These are phyloP conservation scores for Caenorhabditis macrosperma DNA, from an alignment of 2,888 invertebrate species.

Conservation along the genomic window DNA sequence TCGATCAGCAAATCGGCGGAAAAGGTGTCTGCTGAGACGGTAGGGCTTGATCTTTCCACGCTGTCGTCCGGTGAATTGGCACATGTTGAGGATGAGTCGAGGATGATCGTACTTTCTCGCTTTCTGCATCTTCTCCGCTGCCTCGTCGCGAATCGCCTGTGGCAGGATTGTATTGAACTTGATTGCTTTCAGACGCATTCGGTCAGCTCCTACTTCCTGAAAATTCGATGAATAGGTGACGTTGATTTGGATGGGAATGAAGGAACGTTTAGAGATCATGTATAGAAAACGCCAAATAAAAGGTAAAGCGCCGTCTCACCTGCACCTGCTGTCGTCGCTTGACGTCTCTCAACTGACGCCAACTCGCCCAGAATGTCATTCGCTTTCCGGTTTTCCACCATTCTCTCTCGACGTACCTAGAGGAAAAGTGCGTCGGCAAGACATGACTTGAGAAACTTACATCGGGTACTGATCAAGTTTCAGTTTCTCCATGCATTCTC, in stretches of 20 bases:
- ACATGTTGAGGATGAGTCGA: conserved; percentile 84
- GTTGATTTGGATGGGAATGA: not conserved
- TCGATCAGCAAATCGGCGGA: conserved; percentile 89
- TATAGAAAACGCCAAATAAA: not conserved
- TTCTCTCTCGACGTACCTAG: conserved; percentile 77
- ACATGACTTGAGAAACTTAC: conserved; percentile 34
- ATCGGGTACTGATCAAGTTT: conserved; percentile 67
- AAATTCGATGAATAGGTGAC: too few species aligned
- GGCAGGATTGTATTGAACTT: conserved; percentile 91
- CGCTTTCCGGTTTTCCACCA: conserved; percentile 80
- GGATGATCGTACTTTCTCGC: conserved; percentile 76
- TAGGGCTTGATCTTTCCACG: conserved; percentile 87
- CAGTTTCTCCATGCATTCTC: conserved; percentile 24
- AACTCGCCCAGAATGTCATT: conserved; percentile 85
- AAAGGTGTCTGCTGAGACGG: conserved; percentile 85
- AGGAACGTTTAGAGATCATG: not conserved
- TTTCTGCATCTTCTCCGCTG: conserved; percentile 80
- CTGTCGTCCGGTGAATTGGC: conserved; percentile 91
- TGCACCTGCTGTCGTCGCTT: conserved; percentile 84
- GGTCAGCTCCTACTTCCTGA: conserved; percentile 84
- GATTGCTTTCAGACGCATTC: conserved; percentile 89
- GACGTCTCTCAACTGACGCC: conserved; percentile 90
- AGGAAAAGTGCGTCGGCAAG: too few species aligned
- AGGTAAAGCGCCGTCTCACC: conserved; percentile 10
- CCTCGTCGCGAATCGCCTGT: conserved; percentile 79